phyloP scores from a whole-genome alignment of 2,113 vertebrate genomes.

The Psammodynastes pulverulentus region DNA sequence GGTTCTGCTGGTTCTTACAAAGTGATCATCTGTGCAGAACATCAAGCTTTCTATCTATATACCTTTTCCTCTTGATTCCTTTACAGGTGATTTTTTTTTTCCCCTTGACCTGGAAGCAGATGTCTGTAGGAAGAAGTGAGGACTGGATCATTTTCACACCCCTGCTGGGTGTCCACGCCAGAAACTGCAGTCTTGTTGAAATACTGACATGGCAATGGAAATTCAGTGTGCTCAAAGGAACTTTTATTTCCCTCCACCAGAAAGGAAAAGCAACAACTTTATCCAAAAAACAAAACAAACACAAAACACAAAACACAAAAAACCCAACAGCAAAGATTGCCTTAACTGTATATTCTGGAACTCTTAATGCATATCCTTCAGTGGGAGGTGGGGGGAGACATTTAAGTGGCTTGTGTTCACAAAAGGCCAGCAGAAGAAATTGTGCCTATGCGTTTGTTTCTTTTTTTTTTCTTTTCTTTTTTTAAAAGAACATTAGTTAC shows the following conservation, averaged over 20 bases:
- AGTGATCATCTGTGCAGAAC: background rate
- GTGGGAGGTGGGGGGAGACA: constrained; percentile 39
- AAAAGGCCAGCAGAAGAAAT: constrained; percentile 71
- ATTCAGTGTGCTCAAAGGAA: constrained; percentile 48
- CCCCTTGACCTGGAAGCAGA: background rate
- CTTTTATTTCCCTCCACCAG: background rate
- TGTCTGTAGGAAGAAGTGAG: constrained; percentile 5
- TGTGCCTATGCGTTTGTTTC: constrained; percentile 75
- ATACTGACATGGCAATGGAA: constrained; percentile 47
- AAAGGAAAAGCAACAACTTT: constrained; percentile 50
- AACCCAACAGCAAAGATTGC: constrained; percentile 67
- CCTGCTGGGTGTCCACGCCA: constrained; percentile 38
- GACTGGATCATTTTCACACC: background rate
- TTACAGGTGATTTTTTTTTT: background rate
- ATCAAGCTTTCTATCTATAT: background rate
- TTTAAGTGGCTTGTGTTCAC: constrained; percentile 62
- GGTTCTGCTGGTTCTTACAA: background rate
- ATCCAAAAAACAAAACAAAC: constrained; percentile 29
- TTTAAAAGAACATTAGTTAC: constrained; percentile 71
- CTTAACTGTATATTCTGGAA: constrained; percentile 72
- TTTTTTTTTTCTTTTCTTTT: constrained; percentile 57
- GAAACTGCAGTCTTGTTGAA: constrained; percentile 53
- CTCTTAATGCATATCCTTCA: constrained; percentile 60
- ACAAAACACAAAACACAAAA: constrained; percentile 10
- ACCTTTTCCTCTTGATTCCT: too few relatives aligned